Evolutionary conservation across 2,113 vertebrate genomes (phyloP).

Genomic region (Trichechus manatus): DNA sequence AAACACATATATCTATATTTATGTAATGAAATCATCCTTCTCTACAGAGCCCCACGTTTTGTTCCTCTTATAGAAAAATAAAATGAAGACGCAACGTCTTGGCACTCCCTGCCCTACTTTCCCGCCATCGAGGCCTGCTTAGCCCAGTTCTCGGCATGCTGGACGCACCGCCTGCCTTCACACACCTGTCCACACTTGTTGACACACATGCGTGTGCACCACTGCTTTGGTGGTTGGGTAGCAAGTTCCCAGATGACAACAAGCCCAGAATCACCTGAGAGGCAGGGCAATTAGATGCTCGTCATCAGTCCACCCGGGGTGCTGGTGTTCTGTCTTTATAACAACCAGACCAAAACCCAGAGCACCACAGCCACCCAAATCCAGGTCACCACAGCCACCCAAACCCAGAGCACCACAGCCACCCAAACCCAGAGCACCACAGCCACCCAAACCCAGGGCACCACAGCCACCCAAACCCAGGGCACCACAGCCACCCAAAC

Average conservation of each 20-base stretch:
- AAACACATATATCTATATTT: not conserved
- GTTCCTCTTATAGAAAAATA: not conserved
- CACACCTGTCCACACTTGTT: not conserved
- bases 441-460: too few species aligned
- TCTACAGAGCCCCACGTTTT: rapidly evolving
- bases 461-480: too few species aligned
- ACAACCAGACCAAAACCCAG: not conserved
- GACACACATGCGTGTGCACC: rapidly evolving
- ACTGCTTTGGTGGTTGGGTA: rapidly evolving
- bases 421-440: too few species aligned
- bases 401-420: too few species aligned
- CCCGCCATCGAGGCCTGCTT: not conserved
- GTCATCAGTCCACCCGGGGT: rapidly evolving
- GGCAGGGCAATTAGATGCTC: not conserved
- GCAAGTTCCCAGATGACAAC: rapidly evolving
- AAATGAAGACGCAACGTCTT: not conserved
- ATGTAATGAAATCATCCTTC: not conserved
- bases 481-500: too few species aligned
- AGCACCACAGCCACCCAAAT: too few species aligned
- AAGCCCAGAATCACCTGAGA: rapidly evolving
- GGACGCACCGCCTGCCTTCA: rapidly evolving
- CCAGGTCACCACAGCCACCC: too few species aligned
- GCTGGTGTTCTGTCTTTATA: rapidly evolving
- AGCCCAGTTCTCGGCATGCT: not conserved
- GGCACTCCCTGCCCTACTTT: not conserved